These are phyloP conservation scores for Diadophis punctatus DNA, from an alignment of 2,113 vertebrate genomes.

Conservation along the genomic window DNA sequence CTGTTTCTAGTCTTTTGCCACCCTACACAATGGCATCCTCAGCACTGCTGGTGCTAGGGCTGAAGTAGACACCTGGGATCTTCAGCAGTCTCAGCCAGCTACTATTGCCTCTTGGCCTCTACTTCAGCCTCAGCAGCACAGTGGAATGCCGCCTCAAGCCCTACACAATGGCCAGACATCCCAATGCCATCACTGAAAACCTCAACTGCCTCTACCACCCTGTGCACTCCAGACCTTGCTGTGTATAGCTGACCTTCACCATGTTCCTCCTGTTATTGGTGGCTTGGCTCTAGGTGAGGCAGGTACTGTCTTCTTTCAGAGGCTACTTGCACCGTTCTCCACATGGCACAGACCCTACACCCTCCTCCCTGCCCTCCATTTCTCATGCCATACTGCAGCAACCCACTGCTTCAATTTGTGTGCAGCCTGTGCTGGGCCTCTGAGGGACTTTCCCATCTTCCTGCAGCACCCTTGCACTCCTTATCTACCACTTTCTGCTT, in stretches of 20 bases:
- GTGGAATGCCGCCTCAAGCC: too few relatives aligned
- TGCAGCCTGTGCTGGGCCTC: neutral
- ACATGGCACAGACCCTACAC: neutral
- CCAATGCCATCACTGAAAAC: neutral
- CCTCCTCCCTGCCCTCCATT: neutral
- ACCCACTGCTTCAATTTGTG: neutral
- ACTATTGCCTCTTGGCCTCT: too few relatives aligned
- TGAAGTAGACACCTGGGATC: too few relatives aligned
- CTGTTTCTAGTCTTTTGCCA: too few relatives aligned
- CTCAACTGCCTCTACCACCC: too few relatives aligned
- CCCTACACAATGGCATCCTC: too few relatives aligned
- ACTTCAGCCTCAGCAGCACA: too few relatives aligned
- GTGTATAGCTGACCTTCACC: neutral
- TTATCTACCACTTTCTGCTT: neutral
- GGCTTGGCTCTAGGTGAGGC: too few relatives aligned
- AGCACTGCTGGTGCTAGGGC: too few relatives aligned
- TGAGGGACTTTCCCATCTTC: neutral
- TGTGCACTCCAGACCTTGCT: neutral
- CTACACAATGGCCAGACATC: neutral
- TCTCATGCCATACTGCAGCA: neutral
- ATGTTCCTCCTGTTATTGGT: neutral
- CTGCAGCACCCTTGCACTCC: neutral
- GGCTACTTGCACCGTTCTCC: neutral
- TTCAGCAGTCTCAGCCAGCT: too few relatives aligned
- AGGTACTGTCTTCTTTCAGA: too few relatives aligned